Evolutionary conservation across 2,888 invertebrate genomes (phyloP), one percentile per base, ranked within the genome.

Genomic region (Chymomyza amoena): DNA sequence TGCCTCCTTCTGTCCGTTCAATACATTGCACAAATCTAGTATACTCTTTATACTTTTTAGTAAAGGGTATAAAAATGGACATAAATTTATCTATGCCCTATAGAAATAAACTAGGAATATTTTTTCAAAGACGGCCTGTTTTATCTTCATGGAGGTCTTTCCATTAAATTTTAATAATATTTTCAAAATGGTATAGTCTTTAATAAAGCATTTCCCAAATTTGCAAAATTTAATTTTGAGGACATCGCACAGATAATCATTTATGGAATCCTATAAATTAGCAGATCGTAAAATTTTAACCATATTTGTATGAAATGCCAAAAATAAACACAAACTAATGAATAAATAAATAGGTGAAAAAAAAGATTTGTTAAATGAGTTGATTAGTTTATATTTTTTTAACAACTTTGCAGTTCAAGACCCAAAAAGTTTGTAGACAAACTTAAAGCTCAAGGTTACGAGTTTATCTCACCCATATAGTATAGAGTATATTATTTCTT

Each of bases 331-430:
- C 10, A 10, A 45, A 3, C 10, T 45, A 45, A 13, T 45, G 10
- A 10, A 45, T 45, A 45, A 13, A 13, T 45, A 45, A 45, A 13
- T 45, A n/a, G n/a, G n/a, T 2, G 4, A 45, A 45, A 45, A 45
- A 45, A 45, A 9, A 36, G 16, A 51, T 51, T 51, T 51, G 54
- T 54, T 18, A 54, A 28, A 20, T 25, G 57, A 25, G 28, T 57
- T 25, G 15, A 57, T 57, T 57, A 15, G 57, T 25, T 10, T 6
- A 25, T 20, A 15, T 57, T 25, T 57, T 16, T 25, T 45, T 36
- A 28, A 63, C 61, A 61, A 32, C 62, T 52, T 10, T 54, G 59
- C 61, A 71, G 70, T 69, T 77, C 59, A 80, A 80, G 66, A 74
- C 69, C 61, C 67, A 78, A 76, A 67, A 18, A 20, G 59, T 56